Conservation (phyloP, 2,888 invertebrate species). For the Caenorhabditis plicata region DNA sequence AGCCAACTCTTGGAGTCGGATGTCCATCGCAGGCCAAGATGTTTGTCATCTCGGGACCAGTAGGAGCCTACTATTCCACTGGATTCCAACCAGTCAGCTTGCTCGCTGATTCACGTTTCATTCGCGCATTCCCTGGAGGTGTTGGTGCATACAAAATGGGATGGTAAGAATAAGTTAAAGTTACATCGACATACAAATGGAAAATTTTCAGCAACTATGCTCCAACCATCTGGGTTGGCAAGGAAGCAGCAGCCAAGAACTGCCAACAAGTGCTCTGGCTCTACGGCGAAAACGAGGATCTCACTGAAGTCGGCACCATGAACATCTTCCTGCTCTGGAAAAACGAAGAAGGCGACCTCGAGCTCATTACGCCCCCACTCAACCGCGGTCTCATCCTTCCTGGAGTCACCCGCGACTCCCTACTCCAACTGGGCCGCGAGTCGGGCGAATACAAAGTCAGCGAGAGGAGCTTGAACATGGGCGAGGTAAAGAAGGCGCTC, state of each 20-base stretch:
- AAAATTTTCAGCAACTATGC: conserved; percentile 69
- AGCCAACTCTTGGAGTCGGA: conserved; percentile 90
- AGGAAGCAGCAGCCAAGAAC: conserved; percentile 78
- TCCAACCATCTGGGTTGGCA: conserved; percentile 70
- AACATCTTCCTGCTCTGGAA: conserved; percentile 87
- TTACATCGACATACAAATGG: background rate
- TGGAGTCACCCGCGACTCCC: conserved; percentile 86
- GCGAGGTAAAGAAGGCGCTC: conserved; percentile 76
- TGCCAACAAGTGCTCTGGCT: conserved; percentile 78
- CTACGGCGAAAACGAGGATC: conserved; percentile 86
- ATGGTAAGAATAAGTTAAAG: conserved; percentile 62
- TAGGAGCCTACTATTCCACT: conserved; percentile 84
- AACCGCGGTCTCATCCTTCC: conserved; percentile 87
- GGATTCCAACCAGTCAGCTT: conserved; percentile 71
- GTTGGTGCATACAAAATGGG: conserved; percentile 93
- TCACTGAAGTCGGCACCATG: conserved; percentile 98
- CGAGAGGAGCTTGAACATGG: conserved; percentile 83
- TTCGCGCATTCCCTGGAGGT: conserved; percentile 81
- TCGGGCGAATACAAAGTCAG: conserved; percentile 80
- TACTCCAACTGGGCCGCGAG: conserved; percentile 78
- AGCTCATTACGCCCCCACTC: conserved; percentile 87
- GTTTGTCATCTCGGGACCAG: conserved; percentile 87
- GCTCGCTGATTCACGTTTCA: conserved; percentile 84
- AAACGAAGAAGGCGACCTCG: conserved; percentile 87
- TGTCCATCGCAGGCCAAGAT: conserved; percentile 84